Evolutionary conservation across 2,888 invertebrate genomes (phyloP).

Genomic region (Lucinisca nassula): DNA sequence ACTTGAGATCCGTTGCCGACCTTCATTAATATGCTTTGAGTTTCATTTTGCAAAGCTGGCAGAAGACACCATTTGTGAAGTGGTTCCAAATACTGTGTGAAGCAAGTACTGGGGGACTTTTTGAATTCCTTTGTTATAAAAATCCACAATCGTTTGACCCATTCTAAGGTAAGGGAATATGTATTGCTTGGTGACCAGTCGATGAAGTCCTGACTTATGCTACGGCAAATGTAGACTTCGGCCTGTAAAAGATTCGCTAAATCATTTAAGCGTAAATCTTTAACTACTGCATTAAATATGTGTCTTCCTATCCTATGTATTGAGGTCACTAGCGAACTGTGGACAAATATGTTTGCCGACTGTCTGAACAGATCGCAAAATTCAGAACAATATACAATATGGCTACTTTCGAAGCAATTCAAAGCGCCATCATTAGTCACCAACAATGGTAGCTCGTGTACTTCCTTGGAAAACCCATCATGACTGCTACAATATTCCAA

Average conservation of each 20-base stretch:
- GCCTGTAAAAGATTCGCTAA: neutral
- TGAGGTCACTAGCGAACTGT: conserved; percentile 21
- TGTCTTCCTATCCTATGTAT: neutral
- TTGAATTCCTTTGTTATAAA: neutral
- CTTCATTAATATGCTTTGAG: neutral
- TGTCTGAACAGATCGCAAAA: conserved; percentile 34
- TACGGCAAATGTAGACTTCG: neutral
- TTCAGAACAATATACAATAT: conserved; percentile 34
- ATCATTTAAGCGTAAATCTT: neutral
- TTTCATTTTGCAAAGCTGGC: neutral
- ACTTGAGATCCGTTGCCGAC: neutral
- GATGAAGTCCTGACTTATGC: neutral
- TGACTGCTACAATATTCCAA: conserved; percentile 41
- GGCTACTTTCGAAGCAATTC: conserved; percentile 7
- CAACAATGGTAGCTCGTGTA: conserved; percentile 60
- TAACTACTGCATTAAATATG: neutral
- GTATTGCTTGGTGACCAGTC: neutral
- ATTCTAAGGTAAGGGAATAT: neutral
- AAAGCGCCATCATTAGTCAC: conserved; percentile 51
- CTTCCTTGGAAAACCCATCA: conserved; percentile 4
- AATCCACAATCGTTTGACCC: neutral
- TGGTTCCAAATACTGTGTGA: neutral
- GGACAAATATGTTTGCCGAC: conserved; percentile 43
- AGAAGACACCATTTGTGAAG: conserved; percentile 17
- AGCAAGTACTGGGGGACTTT: neutral